These are phyloP conservation scores for Chaetogeoica ovagalla DNA, from an alignment of 2,888 invertebrate species.

Conservation along the genomic window DNA sequence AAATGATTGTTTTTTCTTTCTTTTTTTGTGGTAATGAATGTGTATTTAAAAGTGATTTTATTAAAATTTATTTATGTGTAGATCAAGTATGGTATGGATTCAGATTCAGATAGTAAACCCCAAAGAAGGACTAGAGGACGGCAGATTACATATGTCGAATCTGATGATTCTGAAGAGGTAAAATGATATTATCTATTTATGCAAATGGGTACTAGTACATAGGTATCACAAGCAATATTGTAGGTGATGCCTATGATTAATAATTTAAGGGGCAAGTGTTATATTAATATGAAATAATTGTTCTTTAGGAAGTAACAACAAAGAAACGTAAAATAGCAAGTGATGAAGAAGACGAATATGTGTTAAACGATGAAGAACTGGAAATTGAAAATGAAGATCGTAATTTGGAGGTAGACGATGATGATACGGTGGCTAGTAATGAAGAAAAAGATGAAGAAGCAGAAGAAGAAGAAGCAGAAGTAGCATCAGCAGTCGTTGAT, in stretches of 20 bases:
- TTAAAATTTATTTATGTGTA: slow-evolving; percentile 39
- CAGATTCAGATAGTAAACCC: slow-evolving; percentile 62
- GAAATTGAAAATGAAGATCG: slow-evolving; percentile 58
- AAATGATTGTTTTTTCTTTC: too few relatives aligned
- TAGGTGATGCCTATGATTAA: too few relatives aligned
- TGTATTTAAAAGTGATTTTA: not conserved
- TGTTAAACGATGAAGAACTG: slow-evolving; percentile 57
- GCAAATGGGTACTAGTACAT: too few relatives aligned
- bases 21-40: not conserved
- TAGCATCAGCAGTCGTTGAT: not conserved
- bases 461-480: slow-evolving; percentile 61
- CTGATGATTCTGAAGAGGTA: slow-evolving; percentile 73
- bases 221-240: too few relatives aligned
- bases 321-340: slow-evolving; percentile 57
- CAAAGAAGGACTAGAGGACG: slow-evolving; percentile 72
- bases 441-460: slow-evolving; percentile 56
- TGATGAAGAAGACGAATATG: slow-evolving; percentile 57
- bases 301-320: slow-evolving; percentile 58
- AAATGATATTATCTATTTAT: slow-evolving; percentile 57
- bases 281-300: not conserved
- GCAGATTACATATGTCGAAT: slow-evolving; percentile 76
- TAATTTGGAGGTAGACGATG: slow-evolving; percentile 56
- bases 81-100: slow-evolving; percentile 58
- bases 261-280: not conserved
- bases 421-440: slow-evolving; percentile 55